Base-by-base conservation (phyloP, 2,888 invertebrate species). In the Drosophila stalkeri region DNA sequence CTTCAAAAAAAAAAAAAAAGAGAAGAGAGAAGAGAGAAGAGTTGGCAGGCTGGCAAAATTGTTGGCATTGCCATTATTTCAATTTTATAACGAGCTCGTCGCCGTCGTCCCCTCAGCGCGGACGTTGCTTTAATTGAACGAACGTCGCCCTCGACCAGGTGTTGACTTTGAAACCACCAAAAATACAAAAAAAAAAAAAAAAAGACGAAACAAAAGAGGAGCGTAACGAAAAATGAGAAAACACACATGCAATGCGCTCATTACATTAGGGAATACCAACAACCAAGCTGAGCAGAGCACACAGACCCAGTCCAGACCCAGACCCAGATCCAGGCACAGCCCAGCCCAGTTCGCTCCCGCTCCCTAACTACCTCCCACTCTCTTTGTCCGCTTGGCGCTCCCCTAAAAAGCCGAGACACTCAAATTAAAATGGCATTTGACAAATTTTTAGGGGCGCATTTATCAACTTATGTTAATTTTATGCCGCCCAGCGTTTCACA, bases 41-140 rank as follows among this genome's bases (percentile, higher is more conserved):
- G 59, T 56, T 59, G 63, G 57, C 67, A 63, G 67, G 66, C 59
- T 56, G 77, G 81, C 76, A 72, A 87, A 87, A 89, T 81, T 89
- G 87, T 88, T 84, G 75, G 81, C 85, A 75, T 77, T 77, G 87
- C 72, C 85, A 89, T 82, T 89, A 88, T 89, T 85, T 89, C 88
- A 89, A 82, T 85, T 85, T 88, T 89, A 82, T 89, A 89, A 89
- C 80, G 64, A 87, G 85, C 68, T 39, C 43, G 56, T 54, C 65
- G 41, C n/a, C 65, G 55, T 47, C 47, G 47, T 18, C 74, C 66
- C 74, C 60, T 63, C 62, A 52, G 35, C 65, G 69, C 61, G 69
- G 78, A 72, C 78, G 61, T 33, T 63, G 88, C 89, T 79, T 85
- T 89, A 79, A 89, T 89, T 86, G 82, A 89, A 84, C 79, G 59